Base-by-base conservation (phyloP, 2,888 invertebrate species). In the Parnassius glacialis region DNA sequence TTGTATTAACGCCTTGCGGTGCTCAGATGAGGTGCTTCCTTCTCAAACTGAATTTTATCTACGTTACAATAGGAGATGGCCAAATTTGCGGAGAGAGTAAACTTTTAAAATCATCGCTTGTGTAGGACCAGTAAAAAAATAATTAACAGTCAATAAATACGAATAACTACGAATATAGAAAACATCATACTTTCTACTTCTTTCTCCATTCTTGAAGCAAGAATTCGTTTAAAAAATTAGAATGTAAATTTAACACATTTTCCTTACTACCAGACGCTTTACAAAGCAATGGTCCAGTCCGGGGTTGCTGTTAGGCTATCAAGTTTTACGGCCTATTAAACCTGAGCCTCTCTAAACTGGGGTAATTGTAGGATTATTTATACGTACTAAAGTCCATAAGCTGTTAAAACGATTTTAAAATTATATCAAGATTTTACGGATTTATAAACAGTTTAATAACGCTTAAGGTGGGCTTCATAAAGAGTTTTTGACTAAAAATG, bases 241-340 rank as follows among this genome's bases (percentile, higher is more conserved):
- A 58, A 58, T 58, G 44, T 52, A 43, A 52, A 51, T 43, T 58
- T 44, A 43, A n/a, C 41, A 47, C 47, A 47, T 59, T 53, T 53
- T 87, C 86, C 85, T 85, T 85, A 87, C 87, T 87, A 88, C 81
- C 83, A 80, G 71, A 78, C 83, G 82, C 80, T 88, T 86, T 85
- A 85, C 85, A 84, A 81, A 83, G 83, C 83, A 80, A 83, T 84
- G 53, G 62, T 57, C 50, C 48, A 50, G 84, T 78, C 81, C 79
- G 73, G 73, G 74, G 81, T 76, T 78, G 81, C 79, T 85, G 83
- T 81, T 79, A 79, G 79, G 81, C 85, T 80, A 84, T 87, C 79
- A 76, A 78, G 80, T 80, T 90, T 88, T 88, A 90, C 83, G 87
- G 82, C 78, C 89, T 83, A 87, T 87, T 85, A 87, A 87, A 85